Conservation (phyloP, 2,113 vertebrate species). For the Polypterus bichir region DNA sequence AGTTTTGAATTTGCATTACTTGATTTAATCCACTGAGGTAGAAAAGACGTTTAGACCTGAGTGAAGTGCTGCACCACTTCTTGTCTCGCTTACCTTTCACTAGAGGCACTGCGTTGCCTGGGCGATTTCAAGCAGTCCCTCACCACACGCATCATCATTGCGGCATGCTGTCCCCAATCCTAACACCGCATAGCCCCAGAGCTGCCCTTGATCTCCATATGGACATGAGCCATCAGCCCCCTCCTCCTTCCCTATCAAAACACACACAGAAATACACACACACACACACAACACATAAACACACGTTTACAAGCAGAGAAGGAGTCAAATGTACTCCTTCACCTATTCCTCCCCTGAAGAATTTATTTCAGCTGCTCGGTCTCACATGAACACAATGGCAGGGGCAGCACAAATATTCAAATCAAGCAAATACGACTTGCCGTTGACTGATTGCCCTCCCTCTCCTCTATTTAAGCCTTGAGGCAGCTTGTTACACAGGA, state of each 20-base stretch:
- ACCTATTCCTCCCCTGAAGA: too few relatives aligned
- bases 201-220: neutral
- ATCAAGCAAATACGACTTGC: too few relatives aligned
- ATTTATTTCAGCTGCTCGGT: neutral
- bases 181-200: conserved; percentile 10
- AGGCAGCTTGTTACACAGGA: too few relatives aligned
- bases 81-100: conserved; percentile 25
- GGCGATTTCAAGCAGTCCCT: conserved; percentile 38
- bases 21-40: too few relatives aligned
- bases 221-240: neutral
- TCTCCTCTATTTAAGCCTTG: too few relatives aligned
- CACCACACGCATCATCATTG: conserved; percentile 29
- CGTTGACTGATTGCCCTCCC: too few relatives aligned
- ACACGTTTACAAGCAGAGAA: too few relatives aligned
- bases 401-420: too few relatives aligned
- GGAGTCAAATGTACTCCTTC: neutral
- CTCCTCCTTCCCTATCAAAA: neutral
- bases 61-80: neutral
- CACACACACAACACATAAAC: too few relatives aligned
- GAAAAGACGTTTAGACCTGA: too few relatives aligned
- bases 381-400: neutral
- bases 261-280: too few relatives aligned
- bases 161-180: conserved; percentile 14
- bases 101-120: conserved; percentile 19
- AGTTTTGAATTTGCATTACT: too few relatives aligned